phyloP scores from a whole-genome alignment of 2,888 invertebrate genomes.

The Lamproptera curius region DNA sequence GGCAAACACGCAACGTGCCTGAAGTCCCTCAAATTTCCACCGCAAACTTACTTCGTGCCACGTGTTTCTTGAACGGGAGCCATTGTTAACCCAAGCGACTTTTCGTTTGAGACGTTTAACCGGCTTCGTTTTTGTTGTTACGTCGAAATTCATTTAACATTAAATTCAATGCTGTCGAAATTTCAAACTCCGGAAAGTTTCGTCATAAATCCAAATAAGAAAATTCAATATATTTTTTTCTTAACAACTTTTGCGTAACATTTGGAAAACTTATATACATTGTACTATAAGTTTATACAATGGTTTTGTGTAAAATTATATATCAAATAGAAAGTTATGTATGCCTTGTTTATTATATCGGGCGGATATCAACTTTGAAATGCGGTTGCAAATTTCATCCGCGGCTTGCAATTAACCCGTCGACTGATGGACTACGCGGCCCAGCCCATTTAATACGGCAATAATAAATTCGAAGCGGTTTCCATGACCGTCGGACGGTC shows the following conservation, averaged over 20 bases:
- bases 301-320: no score
- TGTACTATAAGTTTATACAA: no score
- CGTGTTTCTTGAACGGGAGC: slow-evolving; percentile 51
- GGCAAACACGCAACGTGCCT: slow-evolving; percentile 47
- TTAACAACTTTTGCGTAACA: no score
- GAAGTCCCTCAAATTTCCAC: slow-evolving; percentile 51
- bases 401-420: slow-evolving; percentile 70
- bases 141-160: slow-evolving; percentile 11
- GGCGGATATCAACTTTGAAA: slow-evolving; percentile 66
- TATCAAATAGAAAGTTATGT: no score
- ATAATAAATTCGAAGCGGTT: slow-evolving; percentile 69
- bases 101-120: slow-evolving; percentile 26
- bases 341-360: slow-evolving; percentile 58
- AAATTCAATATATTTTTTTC: no score
- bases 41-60: slow-evolving; percentile 54
- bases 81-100: slow-evolving; percentile 38
- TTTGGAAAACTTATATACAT: no score
- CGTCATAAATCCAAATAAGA: not conserved
- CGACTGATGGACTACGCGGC: slow-evolving; percentile 60
- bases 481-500: slow-evolving; percentile 41
- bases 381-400: slow-evolving; percentile 66
- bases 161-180: slow-evolving; percentile 6
- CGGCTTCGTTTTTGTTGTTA: slow-evolving; percentile 40
- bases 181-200: slow-evolving; percentile 3
- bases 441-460: slow-evolving; percentile 63